Percentiles rank a stretch among this genome's conserved stretches.
Conservation (phyloP, 2,888 invertebrate species). For the Ptilodon capucinus region DNA sequence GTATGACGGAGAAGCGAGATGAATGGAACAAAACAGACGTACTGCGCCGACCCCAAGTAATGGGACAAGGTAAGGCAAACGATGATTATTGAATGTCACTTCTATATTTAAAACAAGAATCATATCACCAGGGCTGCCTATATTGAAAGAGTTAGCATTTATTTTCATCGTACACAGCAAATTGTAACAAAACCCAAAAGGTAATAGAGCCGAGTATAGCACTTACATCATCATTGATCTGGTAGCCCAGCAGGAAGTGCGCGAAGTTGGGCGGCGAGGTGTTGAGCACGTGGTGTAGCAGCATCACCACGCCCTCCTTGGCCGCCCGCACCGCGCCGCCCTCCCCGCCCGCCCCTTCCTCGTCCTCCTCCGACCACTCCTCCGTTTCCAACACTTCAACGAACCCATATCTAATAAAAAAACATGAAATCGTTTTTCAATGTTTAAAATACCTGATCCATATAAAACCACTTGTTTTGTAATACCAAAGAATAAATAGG, state of each 20-base stretch:
- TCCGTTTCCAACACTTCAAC: conserved; percentile 93
- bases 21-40: too few relatives aligned
- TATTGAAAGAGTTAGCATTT: too few relatives aligned
- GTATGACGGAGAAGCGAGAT: too few relatives aligned
- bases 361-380: conserved; percentile 57
- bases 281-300: conserved; percentile 89
- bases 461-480: too few relatives aligned
- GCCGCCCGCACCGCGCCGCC: conserved; percentile 68
- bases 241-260: conserved; percentile 94
- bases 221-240: conserved; percentile 88
- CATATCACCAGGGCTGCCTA: too few relatives aligned
- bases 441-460: not conserved
- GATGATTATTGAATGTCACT: too few relatives aligned
- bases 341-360: conserved; percentile 76
- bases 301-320: conserved; percentile 87
- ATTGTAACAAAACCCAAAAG: too few relatives aligned
- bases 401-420: conserved; percentile 82
- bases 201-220: not conserved
- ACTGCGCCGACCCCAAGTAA: too few relatives aligned
- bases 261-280: conserved; percentile 93
- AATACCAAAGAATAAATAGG: too few relatives aligned
- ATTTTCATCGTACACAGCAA: too few relatives aligned
- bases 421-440: not conserved
- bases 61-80: too few relatives aligned
- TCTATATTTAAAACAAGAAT: too few relatives aligned